Evolutionary conservation across 2,888 invertebrate species (phyloP).

Genomic region (Galerucella pusilla): DNA sequence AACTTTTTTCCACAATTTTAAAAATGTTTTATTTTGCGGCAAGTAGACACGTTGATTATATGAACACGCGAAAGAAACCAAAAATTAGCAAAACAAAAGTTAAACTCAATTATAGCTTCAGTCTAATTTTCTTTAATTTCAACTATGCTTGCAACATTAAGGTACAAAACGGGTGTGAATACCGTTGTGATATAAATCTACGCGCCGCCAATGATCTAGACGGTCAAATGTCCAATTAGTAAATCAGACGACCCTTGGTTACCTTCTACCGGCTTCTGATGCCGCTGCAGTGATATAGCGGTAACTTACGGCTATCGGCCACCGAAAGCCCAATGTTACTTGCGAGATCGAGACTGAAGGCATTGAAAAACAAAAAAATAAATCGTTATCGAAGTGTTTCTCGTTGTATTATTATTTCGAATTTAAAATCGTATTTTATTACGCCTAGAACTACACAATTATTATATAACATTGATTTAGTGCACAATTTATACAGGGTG

Average conservation of each 20-base stretch:
- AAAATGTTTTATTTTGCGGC: too few relatives aligned
- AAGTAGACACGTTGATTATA: too few relatives aligned
- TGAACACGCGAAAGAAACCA: too few relatives aligned
- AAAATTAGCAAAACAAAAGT: too few relatives aligned
- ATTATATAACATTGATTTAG: too few relatives aligned
- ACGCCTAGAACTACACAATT: too few relatives aligned
- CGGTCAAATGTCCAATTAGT: conserved; percentile 59
- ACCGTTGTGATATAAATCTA: neutral
- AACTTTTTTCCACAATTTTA: too few relatives aligned
- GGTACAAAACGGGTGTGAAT: neutral
- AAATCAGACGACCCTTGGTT: conserved; percentile 58
- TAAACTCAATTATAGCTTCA: too few relatives aligned
- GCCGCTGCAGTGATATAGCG: conserved; percentile 56
- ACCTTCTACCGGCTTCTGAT: conserved; percentile 51
- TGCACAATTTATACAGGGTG: too few relatives aligned
- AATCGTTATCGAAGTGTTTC: neutral
- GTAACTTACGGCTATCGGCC: conserved; percentile 52
- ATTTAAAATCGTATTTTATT: too few relatives aligned
- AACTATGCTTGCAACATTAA: neutral
- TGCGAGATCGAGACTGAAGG: neutral
- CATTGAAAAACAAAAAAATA: neutral
- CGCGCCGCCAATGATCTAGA: conserved; percentile 45
- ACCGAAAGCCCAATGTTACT: conserved; percentile 10
- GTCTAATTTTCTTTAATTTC: too few relatives aligned
- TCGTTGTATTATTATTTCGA: too few relatives aligned